Percentiles rank a stretch among this genome's conserved stretches.
These are phyloP conservation scores for Pteronotus mesoamericanus DNA, from an alignment of 2,797 vertebrate genomes.

Conservation along the genomic window DNA sequence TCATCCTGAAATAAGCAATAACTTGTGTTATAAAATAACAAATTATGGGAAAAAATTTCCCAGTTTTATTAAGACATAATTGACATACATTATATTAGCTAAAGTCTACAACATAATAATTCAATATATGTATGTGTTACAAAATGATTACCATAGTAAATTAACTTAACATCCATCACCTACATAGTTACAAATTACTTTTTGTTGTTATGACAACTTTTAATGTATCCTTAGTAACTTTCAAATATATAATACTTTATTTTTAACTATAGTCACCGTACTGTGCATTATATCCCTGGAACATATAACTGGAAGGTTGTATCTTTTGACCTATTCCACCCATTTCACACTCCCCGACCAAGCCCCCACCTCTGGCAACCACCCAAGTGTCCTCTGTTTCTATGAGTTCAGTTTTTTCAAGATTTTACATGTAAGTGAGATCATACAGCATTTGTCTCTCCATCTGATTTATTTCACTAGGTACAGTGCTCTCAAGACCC, in stretches of 20 bases:
- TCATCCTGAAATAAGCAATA: conserved; percentile 21
- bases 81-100: background rate
- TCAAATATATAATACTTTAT: background rate
- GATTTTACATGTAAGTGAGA: background rate
- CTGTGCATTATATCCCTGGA: background rate
- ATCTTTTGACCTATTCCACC: background rate
- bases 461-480: background rate
- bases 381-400: background rate
- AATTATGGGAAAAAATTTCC: background rate
- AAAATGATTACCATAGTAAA: background rate
- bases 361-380: background rate
- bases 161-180: background rate
- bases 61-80: background rate
- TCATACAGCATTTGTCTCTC: background rate
- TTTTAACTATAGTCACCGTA: background rate
- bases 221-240: background rate
- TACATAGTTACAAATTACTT: background rate
- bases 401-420: background rate
- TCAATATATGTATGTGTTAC: background rate
- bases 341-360: background rate
- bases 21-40: background rate
- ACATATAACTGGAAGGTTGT: background rate
- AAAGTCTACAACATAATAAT: background rate
- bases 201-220: background rate
- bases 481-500: background rate